Percentiles rank a stretch among this genome's conserved stretches.
Evolutionary conservation across 2,797 vertebrate species (phyloP).

Genomic region (Xenentodon cancila): DNA sequence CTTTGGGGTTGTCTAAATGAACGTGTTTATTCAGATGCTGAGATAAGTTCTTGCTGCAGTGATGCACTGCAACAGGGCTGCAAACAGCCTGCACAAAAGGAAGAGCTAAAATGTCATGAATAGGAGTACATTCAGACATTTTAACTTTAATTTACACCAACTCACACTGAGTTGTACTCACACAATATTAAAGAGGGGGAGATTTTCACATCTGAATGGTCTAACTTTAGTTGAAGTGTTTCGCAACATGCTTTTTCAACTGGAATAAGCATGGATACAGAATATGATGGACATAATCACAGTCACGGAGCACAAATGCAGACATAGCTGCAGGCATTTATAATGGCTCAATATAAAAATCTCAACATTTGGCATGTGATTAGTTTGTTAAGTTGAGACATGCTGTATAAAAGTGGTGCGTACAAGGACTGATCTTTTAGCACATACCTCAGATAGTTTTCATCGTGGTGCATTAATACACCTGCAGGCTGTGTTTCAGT

Average conservation of each 20-base stretch:
- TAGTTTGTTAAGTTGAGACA: conserved; percentile 28
- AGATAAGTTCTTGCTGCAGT: conserved; percentile 28
- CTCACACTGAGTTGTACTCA: conserved; percentile 17
- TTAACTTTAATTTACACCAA: not conserved
- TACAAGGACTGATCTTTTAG: conserved; percentile 27
- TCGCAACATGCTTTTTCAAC: conserved; percentile 22
- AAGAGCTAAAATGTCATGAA: conserved; percentile 68
- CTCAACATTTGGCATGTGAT: conserved; percentile 12
- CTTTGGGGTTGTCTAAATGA: conserved; percentile 2
- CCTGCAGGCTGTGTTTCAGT: conserved; percentile 22
- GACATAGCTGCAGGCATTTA: conserved; percentile 4
- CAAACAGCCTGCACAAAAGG: conserved; percentile 56
- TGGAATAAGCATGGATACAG: conserved; percentile 7
- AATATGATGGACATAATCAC: not conserved
- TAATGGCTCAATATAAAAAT: conserved; percentile 8
- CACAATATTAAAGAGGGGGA: conserved; percentile 32
- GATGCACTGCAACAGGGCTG: conserved; percentile 26
- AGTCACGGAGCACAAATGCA: conserved; percentile 14
- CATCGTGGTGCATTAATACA: conserved; percentile 41
- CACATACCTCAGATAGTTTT: conserved; percentile 64
- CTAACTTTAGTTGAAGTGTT: conserved; percentile 19
- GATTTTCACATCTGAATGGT: conserved; percentile 30
- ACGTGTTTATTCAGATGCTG: not conserved
- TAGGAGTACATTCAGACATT: conserved; percentile 59
- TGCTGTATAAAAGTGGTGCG: conserved; percentile 13